These are phyloP conservation scores for Dynastes maya DNA, from an alignment of 2,888 invertebrate species.

Conservation along the genomic window DNA sequence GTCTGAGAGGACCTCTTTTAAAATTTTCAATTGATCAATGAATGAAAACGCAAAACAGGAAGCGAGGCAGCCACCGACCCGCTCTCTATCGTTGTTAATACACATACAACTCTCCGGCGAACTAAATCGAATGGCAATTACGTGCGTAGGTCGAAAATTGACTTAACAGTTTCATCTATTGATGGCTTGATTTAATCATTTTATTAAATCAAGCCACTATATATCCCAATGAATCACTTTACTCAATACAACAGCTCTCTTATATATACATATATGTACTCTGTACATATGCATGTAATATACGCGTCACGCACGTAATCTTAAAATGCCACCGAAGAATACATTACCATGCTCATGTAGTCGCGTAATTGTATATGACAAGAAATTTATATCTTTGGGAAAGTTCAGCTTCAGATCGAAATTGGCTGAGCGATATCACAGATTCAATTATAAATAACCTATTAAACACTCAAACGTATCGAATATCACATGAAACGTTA, in stretches of 20 bases:
- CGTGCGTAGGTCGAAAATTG: conserved; percentile 61
- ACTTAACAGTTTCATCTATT: conserved; percentile 69
- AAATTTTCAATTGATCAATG: conserved; percentile 37
- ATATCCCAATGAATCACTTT: conserved; percentile 24
- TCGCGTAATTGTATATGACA: conserved; percentile 2
- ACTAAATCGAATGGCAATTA: conserved; percentile 56
- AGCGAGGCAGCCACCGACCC: conserved; percentile 1
- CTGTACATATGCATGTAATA: background rate
- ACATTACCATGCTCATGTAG: background rate
- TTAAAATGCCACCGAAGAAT: conserved; percentile 10
- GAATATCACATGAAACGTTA: background rate
- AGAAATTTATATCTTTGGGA: conserved; percentile 10
- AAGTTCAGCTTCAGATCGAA: background rate
- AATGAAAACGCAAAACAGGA: conserved; percentile 30
- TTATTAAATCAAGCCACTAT: conserved; percentile 67
- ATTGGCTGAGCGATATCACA: no score
- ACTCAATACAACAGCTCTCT: background rate
- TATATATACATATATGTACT: background rate
- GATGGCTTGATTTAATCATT: conserved; percentile 68
- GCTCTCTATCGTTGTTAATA: background rate
- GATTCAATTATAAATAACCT: background rate
- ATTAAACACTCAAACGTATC: background rate
- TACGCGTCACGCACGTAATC: background rate
- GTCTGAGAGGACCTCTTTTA: conserved; percentile 4
- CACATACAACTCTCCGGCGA: conserved; percentile 23